Conservation (phyloP, 2,888 invertebrate genomes). For the Acronicta aceris region DNA sequence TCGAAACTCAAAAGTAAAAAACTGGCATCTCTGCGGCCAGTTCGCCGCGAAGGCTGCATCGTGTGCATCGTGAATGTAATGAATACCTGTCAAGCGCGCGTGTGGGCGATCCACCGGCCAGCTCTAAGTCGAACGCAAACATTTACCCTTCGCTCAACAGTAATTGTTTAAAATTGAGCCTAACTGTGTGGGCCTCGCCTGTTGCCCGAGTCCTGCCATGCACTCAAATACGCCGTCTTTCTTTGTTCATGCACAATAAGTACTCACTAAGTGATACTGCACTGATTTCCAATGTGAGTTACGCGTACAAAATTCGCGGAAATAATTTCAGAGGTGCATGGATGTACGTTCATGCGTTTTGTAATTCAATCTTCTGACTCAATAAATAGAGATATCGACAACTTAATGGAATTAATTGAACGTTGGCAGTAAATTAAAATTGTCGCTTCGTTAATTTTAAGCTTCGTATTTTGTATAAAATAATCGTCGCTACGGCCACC, state of each 20-base stretch:
- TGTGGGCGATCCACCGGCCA: slow-evolving; percentile 83
- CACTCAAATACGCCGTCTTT: slow-evolving; percentile 67
- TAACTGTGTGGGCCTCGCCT: slow-evolving; percentile 87
- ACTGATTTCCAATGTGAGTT: slow-evolving; percentile 44
- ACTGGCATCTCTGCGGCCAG: slow-evolving; percentile 56
- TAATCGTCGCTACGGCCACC: slow-evolving; percentile 66
- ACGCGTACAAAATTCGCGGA: slow-evolving; percentile 35
- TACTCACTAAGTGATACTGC: slow-evolving; percentile 70
- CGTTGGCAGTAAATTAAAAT: slow-evolving; percentile 74
- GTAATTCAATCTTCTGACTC: slow-evolving; percentile 64
- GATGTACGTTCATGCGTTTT: slow-evolving; percentile 38
- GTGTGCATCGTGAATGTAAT: slow-evolving; percentile 85
- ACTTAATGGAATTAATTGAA: slow-evolving; percentile 72
- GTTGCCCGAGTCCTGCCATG: slow-evolving; percentile 77
- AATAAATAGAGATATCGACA: slow-evolving; percentile 70
- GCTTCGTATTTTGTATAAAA: slow-evolving; percentile 75
- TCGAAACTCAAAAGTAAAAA: slow-evolving; percentile 55
- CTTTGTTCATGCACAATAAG: slow-evolving; percentile 79
- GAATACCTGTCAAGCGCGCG: slow-evolving; percentile 88
- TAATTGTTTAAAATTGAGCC: slow-evolving; percentile 90
- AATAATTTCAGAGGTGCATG: slow-evolving; percentile 40
- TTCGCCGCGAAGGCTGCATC: slow-evolving; percentile 65
- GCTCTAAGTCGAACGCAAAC: slow-evolving; percentile 88
- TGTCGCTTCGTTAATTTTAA: slow-evolving; percentile 72
- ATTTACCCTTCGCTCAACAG: slow-evolving; percentile 88